Evolutionary conservation across 2,113 vertebrate species (phyloP).

Genomic region (Nyctibius bracteatus): DNA sequence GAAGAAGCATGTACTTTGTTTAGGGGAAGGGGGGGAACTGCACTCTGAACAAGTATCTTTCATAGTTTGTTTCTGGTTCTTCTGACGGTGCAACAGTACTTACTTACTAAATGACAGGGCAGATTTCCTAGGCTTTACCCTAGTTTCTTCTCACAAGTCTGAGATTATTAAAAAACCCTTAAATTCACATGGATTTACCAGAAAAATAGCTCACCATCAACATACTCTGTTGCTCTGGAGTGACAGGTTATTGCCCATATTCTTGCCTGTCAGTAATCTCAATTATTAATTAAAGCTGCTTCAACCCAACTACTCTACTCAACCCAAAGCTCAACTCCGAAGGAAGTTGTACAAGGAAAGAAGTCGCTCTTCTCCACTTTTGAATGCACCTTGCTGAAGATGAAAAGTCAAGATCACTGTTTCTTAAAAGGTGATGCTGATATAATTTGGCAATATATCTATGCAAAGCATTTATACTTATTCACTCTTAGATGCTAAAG

Average conservation of each 20-base stretch:
- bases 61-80: background rate
- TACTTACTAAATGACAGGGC: background rate
- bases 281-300: background rate
- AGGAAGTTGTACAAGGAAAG: background rate
- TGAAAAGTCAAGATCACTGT: background rate
- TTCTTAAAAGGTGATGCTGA: background rate
- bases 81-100: background rate
- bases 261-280: background rate
- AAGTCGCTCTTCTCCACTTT: background rate
- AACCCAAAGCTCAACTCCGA: background rate
- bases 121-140: background rate
- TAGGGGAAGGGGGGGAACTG: background rate
- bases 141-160: background rate
- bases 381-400: background rate
- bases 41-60: background rate
- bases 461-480: background rate
- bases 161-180: background rate
- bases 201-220: background rate
- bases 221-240: background rate
- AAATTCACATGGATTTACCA: background rate
- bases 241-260: background rate
- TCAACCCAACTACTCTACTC: background rate
- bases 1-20: background rate
- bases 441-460: background rate
- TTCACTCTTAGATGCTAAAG: accelerated